Base-by-base conservation (phyloP, 2,113 vertebrate genomes). In the Oenanthe melanoleuca region DNA sequence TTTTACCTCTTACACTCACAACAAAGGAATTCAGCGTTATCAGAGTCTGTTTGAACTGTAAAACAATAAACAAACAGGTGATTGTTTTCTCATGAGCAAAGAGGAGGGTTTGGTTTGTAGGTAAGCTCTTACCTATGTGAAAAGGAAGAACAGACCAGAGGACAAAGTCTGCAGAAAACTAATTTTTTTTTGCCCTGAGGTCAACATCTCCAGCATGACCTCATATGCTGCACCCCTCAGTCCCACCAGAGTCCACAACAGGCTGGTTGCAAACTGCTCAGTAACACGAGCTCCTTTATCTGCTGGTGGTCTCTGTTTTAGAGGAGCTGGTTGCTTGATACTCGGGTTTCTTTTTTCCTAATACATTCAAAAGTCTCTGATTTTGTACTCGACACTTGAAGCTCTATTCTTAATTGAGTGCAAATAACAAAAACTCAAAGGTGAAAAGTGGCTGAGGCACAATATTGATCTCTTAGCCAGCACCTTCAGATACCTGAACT, bases 11-110 rank as follows among this genome's bases (percentile, higher is more conserved):
- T 22, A 74, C 34, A 81, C 59, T 96, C 84, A 84, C 52, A 83
- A 70, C 86, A 57, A 87, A 97, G 95, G 97, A 97, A 96, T 97
- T 86, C 94, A 64, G 74, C 7, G 37, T 96, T 97, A 97, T 98
- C 96, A 92, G 86, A 70, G 90, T 71, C 88, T 95, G 71, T 92
- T 91, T 97, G 92, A 95, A 86, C 79, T 88, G 78, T 97, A 97
- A 96, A 96, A 96, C 96, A 94, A 97, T 93, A 93, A 97, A 96
- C 74, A 95, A 97, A 95, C 94, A 97, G 97, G 95, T 95, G 93
- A 96, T 94, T 95, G 74, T 94, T 95, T 91, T 91, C 91, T 64
- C 75, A n/a, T 71, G 74, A 86, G 89, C 65, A 93, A 80, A 87
- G 72, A 60, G 45, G 81, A 74, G 37, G 19, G 71, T 61, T 92